A percentile compares a stretch with the other conserved stretches of the same genome.
phyloP scores from a whole-genome alignment of 2,888 invertebrate species.

The Torymus aiolomorphi region DNA sequence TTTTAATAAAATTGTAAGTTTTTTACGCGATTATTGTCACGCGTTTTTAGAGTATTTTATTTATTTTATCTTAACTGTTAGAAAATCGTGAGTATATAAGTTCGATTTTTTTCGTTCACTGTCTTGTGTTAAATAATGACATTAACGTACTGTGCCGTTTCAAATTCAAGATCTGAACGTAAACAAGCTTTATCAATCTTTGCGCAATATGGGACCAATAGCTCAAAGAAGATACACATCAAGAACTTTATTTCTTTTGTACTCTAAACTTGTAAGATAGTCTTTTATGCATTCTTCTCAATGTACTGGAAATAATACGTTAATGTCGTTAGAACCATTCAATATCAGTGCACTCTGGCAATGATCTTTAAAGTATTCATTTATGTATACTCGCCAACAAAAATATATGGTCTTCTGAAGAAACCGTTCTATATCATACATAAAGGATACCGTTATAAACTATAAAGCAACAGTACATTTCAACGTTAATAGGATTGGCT shows the following conservation, averaged over 20 bases:
- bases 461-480: constrained; percentile 21
- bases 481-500: too few species aligned
- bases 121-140: constrained; percentile 38
- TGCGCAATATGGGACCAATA: constrained; percentile 53
- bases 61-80: constrained; percentile 58
- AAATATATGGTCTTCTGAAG: constrained; percentile 35
- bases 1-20: constrained; percentile 58
- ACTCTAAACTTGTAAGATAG: constrained; percentile 18
- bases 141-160: constrained; percentile 28
- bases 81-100: constrained; percentile 38
- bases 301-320: constrained; percentile 15
- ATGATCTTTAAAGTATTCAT: constrained; percentile 47
- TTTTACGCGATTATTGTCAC: constrained; percentile 57
- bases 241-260: constrained; percentile 46
- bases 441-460: constrained; percentile 7
- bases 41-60: constrained; percentile 61
- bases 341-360: constrained; percentile 36
- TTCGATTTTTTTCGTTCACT: constrained; percentile 47
- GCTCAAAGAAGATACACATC: constrained; percentile 29
- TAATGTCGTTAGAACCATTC: constrained; percentile 15
- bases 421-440: constrained; percentile 26
- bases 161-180: constrained; percentile 15
- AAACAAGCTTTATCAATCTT: constrained; percentile 23
- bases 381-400: constrained; percentile 17
- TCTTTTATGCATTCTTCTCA: constrained; percentile 27